A percentile compares a stretch with the other conserved stretches of the same genome.
phyloP scores from a whole-genome alignment of 2,113 vertebrate species.

The Alces alces region DNA sequence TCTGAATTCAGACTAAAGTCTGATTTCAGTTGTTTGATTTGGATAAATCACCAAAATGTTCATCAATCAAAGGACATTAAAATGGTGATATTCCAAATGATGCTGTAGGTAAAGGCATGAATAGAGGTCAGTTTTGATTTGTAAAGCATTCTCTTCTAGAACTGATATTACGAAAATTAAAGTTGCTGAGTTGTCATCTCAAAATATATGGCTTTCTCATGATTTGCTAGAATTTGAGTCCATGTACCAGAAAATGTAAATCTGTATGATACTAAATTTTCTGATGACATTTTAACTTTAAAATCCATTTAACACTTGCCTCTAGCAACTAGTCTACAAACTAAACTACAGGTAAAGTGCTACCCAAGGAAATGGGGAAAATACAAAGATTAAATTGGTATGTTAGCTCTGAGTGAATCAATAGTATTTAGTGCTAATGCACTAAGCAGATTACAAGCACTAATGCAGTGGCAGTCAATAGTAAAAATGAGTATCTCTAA shows the following conservation, averaged over 20 bases:
- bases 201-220: neutral
- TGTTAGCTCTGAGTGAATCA: slow-evolving; percentile 79
- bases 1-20: neutral
- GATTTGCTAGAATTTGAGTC: slow-evolving; percentile 7
- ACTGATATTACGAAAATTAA: slow-evolving; percentile 43
- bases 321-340: slow-evolving; percentile 61
- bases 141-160: slow-evolving; percentile 22
- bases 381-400: slow-evolving; percentile 74
- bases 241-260: neutral
- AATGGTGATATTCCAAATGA: slow-evolving; percentile 23
- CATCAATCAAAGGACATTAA: slow-evolving; percentile 30
- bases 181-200: slow-evolving; percentile 13
- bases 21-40: neutral
- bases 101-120: slow-evolving; percentile 2
- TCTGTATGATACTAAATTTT: slow-evolving; percentile 25
- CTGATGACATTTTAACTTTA: slow-evolving; percentile 25
- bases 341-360: slow-evolving; percentile 69
- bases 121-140: slow-evolving; percentile 29
- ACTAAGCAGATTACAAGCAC: slow-evolving; percentile 83
- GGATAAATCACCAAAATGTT: neutral
- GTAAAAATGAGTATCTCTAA: slow-evolving; percentile 79
- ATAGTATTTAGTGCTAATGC: slow-evolving; percentile 84
- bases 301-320: slow-evolving; percentile 68
- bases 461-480: slow-evolving; percentile 81
- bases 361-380: slow-evolving; percentile 69